Conservation (phyloP, 2,888 invertebrate species). For the Endomychus coccineus region DNA sequence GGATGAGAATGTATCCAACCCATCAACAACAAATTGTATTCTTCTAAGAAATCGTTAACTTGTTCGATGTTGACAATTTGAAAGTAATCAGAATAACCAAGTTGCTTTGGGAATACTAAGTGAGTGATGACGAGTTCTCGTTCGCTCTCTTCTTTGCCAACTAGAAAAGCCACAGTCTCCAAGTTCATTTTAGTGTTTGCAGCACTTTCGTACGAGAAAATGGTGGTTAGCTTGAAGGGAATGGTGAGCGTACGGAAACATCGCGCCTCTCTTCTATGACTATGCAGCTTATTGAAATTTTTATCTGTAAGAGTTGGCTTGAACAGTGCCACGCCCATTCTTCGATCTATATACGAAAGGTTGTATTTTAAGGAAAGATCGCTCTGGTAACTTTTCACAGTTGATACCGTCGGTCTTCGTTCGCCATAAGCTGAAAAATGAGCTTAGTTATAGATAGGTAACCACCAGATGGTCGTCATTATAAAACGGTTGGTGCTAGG, state of each 20-base stretch:
- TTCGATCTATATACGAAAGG: too few species aligned
- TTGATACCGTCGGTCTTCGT: slow-evolving; percentile 9
- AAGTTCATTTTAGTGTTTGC: slow-evolving; percentile 73
- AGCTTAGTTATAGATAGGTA: too few species aligned
- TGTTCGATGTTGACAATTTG: slow-evolving; percentile 90
- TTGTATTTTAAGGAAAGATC: too few species aligned
- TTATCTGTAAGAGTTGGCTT: too few species aligned
- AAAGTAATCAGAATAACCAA: slow-evolving; percentile 89
- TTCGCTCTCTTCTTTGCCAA: slow-evolving; percentile 72
- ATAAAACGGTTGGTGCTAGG: too few species aligned
- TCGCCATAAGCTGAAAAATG: slow-evolving; percentile 8
- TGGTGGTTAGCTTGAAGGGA: slow-evolving; percentile 65
- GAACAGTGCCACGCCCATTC: too few species aligned
- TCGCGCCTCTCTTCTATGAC: slow-evolving; percentile 8
- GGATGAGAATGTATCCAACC: slow-evolving; percentile 99
- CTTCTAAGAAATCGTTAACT: slow-evolving; percentile 86
- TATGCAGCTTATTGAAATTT: slow-evolving; percentile 9
- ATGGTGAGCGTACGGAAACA: slow-evolving; percentile 8
- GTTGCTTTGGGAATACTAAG: slow-evolving; percentile 87
- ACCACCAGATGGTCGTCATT: too few species aligned
- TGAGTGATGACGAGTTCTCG: slow-evolving; percentile 78
- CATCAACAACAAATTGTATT: slow-evolving; percentile 85
- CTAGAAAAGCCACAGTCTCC: slow-evolving; percentile 91
- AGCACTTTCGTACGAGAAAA: slow-evolving; percentile 71
- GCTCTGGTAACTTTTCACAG: slow-evolving; percentile 6